These are phyloP conservation scores for Lepus europaeus DNA, from an alignment of 2,113 vertebrate species.

Conservation along the genomic window DNA sequence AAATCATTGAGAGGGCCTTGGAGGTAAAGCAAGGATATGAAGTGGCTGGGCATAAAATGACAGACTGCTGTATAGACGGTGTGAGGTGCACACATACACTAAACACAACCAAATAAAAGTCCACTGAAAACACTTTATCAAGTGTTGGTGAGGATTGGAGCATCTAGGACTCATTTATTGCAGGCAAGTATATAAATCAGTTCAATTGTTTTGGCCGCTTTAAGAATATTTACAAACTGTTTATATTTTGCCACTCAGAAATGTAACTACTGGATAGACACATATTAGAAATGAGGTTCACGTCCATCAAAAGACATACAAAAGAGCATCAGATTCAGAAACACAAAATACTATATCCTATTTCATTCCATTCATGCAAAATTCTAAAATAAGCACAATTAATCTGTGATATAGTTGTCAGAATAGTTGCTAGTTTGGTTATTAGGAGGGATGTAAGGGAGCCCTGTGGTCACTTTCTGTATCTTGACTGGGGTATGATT, in stretches of 20 bases:
- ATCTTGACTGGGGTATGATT: not conserved
- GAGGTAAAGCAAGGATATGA: not conserved
- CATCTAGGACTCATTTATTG: not conserved
- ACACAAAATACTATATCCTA: accelerated
- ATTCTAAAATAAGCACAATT: not conserved
- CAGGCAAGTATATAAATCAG: not conserved
- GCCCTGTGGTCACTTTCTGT: not conserved
- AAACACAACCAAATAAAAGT: slow-evolving; percentile 12
- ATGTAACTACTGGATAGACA: not conserved
- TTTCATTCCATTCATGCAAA: not conserved
- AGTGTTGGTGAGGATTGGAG: not conserved
- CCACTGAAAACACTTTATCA: not conserved
- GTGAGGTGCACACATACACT: not conserved
- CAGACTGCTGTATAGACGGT: not conserved
- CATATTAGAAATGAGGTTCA: not conserved
- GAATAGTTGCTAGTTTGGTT: not conserved
- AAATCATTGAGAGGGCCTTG: not conserved
- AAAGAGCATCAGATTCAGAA: not conserved
- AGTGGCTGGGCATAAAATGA: not conserved
- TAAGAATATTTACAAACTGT: not conserved
- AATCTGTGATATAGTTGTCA: not conserved
- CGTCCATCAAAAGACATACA: not conserved
- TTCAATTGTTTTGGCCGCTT: not conserved
- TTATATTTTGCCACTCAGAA: not conserved
- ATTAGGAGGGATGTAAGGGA: not conserved